Base-by-base conservation (phyloP, 2,888 invertebrate species). In the Timandra comae region DNA sequence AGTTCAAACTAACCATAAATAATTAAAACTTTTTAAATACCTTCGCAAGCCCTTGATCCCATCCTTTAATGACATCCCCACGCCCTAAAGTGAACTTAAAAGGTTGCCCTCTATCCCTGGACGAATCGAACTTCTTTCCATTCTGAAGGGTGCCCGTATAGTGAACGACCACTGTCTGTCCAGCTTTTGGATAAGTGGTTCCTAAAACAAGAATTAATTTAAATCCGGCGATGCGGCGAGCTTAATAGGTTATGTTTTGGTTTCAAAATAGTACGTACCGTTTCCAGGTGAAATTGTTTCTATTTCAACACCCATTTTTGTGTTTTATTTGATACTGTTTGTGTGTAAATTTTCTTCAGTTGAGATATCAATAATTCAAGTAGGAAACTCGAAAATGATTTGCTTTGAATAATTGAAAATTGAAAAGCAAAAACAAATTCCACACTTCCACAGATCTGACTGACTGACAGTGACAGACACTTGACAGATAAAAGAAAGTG, bases 1-100 rank as follows among this genome's bases (percentile, higher is more conserved):
- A n/a, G n/a, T n/a, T n/a, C n/a, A n/a, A n/a, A n/a, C n/a, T n/a
- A n/a, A n/a, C n/a, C n/a, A n/a, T n/a, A 21, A 7, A 30, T 8
- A 2, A 12, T 4, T 26, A 12, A 12, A 7, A 2, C 2, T 11
- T 21, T 6, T 7, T 70, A n/a, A n/a, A n/a, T 75, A 93, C 93
- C 87, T 93, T 93, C 40, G 95, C 93, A 42, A 98, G 92, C 43
- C 98, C 98, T 76, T 97, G 93, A 71, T 99, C 98, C 98, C 98
- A 98, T 12, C 97, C 98, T 76, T 93, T 94, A 63, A 99, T 99
- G n/a, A 99, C 98, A 78, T 99, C 97, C 13, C 98, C 97, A 69
- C 91, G 91, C 29, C 99, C 99, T 56, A 99, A 91, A 48, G 90
- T 93, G 80, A 99, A 99, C 73, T 95, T 93, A 81, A 99, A 99